Conservation (phyloP, 2,888 invertebrate genomes). For the Limulus polyphemus region DNA sequence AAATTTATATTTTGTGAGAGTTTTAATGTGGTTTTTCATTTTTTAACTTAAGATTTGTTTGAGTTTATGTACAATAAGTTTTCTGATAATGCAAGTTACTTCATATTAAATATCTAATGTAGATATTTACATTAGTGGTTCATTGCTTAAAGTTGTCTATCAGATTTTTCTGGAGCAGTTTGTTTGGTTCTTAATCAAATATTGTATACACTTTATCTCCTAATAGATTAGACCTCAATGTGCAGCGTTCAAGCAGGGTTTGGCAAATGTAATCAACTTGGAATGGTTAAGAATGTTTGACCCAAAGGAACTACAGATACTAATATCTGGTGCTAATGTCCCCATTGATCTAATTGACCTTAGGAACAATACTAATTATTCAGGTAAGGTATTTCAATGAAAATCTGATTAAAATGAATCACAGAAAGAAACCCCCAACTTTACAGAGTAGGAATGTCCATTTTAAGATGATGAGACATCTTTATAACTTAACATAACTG, state of each 20-base stretch:
- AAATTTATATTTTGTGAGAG: too few relatives aligned
- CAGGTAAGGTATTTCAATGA: slow-evolving; percentile 42
- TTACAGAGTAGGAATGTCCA: too few relatives aligned
- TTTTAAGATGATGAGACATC: too few relatives aligned
- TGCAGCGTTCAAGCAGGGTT: slow-evolving; percentile 71
- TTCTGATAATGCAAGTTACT: too few relatives aligned
- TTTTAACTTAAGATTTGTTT: too few relatives aligned
- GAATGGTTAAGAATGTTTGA: slow-evolving; percentile 93
- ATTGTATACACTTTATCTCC: slow-evolving; percentile 5
- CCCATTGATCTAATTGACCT: slow-evolving; percentile 87
- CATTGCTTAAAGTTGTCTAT: not conserved
- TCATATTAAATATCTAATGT: too few relatives aligned
- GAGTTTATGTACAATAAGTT: too few relatives aligned
- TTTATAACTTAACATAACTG: too few relatives aligned
- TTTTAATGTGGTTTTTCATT: too few relatives aligned
- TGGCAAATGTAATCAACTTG: slow-evolving; percentile 77
- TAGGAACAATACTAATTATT: slow-evolving; percentile 72
- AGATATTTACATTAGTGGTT: not conserved
- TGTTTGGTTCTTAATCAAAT: not conserved
- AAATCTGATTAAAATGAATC: slow-evolving; percentile 17
- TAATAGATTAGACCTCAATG: slow-evolving; percentile 57
- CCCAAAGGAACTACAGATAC: slow-evolving; percentile 80
- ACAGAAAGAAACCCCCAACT: too few relatives aligned
- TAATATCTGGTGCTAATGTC: slow-evolving; percentile 91
- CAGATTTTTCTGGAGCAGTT: too few relatives aligned